Evolutionary conservation across 1,140 invertebrate genomes (phyloP).

Genomic region (Tetragnatha versicolor): DNA sequence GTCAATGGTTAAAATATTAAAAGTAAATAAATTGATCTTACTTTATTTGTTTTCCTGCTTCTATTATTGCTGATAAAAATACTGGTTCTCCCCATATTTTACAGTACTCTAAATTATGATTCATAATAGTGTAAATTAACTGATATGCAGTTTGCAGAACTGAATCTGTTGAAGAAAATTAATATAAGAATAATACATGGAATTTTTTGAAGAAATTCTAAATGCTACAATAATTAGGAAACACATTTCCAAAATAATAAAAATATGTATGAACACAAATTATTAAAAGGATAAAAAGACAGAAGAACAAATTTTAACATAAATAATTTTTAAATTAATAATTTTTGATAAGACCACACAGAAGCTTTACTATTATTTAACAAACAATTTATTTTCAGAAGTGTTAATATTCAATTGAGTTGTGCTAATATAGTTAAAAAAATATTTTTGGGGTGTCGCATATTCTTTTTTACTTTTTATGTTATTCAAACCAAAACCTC

Average conservation of each 20-base stretch:
- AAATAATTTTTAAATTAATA: not conserved
- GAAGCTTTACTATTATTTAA: no score
- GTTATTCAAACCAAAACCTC: no score
- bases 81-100: not conserved
- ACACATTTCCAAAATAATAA: not conserved
- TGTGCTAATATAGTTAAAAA: no score
- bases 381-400: no score
- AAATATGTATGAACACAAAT: not conserved
- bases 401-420: no score
- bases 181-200: not conserved
- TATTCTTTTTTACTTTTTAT: no score
- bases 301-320: not conserved
- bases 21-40: not conserved
- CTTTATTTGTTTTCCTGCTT: conserved; percentile 4
- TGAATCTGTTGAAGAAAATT: not conserved
- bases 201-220: not conserved
- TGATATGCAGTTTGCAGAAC: conserved; percentile 5
- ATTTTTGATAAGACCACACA: no score
- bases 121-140: not conserved
- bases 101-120: conserved; percentile 8
- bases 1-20: not conserved
- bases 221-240: not conserved
- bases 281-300: not conserved
- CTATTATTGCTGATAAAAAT: not conserved
- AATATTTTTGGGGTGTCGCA: no score